phyloP scores from a whole-genome alignment of 2,113 vertebrate species.

The Microtus oregoni region DNA sequence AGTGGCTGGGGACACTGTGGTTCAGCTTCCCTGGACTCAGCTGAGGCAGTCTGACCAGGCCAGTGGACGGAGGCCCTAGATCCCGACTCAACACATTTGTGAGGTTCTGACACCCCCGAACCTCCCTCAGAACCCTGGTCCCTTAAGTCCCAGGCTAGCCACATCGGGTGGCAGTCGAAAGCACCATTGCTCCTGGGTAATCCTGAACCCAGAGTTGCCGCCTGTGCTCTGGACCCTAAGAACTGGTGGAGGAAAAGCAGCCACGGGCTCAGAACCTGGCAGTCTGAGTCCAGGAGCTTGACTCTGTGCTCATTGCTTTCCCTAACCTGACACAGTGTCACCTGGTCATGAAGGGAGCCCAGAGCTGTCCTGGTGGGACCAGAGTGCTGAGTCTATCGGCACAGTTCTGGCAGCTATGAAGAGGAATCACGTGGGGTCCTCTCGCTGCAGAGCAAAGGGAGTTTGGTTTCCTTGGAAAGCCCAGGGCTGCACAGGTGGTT shows the following conservation, averaged over 20 bases:
- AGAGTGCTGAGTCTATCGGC: fast-evolving
- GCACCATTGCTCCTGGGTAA: too few relatives aligned
- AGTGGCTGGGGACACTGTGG: too few relatives aligned
- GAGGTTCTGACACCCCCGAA: too few relatives aligned
- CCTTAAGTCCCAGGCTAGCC: fast-evolving
- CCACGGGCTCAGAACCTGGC: background rate
- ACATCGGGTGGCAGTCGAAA: background rate
- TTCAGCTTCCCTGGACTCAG: background rate
- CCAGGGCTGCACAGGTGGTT: background rate
- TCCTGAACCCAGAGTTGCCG: fast-evolving
- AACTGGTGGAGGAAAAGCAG: background rate
- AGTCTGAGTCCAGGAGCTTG: background rate
- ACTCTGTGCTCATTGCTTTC: fast-evolving
- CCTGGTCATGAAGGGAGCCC: background rate
- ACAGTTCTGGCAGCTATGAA: background rate
- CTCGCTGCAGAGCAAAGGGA: background rate
- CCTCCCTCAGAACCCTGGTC: background rate
- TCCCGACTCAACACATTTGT: fast-evolving
- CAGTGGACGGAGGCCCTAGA: too few relatives aligned
- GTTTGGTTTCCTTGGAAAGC: background rate
- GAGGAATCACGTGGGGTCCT: fast-evolving
- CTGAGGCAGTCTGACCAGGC: fast-evolving
- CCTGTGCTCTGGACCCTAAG: fast-evolving
- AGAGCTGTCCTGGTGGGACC: background rate
- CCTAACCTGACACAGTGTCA: background rate